A percentile compares a stretch with the other conserved stretches of the same genome.
phyloP scores from a whole-genome alignment of 2,113 vertebrate species.

The Opisthocomus hoazin region DNA sequence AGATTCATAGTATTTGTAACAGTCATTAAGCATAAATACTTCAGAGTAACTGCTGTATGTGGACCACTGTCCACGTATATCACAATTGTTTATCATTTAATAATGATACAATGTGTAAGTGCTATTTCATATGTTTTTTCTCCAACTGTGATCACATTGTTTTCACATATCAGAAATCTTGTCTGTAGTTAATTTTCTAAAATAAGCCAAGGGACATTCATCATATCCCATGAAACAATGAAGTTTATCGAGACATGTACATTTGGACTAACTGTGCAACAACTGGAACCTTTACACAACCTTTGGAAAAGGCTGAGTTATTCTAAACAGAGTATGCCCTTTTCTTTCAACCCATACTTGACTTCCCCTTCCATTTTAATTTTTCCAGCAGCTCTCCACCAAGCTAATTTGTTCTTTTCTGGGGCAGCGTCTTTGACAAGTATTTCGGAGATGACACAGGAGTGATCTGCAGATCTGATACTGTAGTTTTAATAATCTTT shows the following conservation, averaged over 20 bases:
- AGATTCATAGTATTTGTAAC: not conserved
- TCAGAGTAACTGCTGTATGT: not conserved
- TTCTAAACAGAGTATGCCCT: not conserved
- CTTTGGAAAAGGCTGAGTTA: not conserved
- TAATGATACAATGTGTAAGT: rapidly evolving
- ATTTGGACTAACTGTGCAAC: not conserved
- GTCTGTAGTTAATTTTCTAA: not conserved
- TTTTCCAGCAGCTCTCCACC: not conserved
- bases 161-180: not conserved
- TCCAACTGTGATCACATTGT: not conserved
- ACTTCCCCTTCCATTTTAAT: not conserved
- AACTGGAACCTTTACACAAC: too few species aligned
- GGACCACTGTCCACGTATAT: not conserved
- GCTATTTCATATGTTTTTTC: not conserved
- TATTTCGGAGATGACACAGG: not conserved
- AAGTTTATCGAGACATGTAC: not conserved
- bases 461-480: not conserved
- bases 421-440: not conserved
- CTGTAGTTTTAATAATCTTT: not conserved
- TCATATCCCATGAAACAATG: not conserved
- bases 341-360: not conserved
- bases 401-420: not conserved
- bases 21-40: not conserved
- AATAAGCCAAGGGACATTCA: not conserved
- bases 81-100: not conserved